These are phyloP conservation scores for Phalacrocorax carbo DNA, from an alignment of 2,113 vertebrate species.

Conservation along the genomic window DNA sequence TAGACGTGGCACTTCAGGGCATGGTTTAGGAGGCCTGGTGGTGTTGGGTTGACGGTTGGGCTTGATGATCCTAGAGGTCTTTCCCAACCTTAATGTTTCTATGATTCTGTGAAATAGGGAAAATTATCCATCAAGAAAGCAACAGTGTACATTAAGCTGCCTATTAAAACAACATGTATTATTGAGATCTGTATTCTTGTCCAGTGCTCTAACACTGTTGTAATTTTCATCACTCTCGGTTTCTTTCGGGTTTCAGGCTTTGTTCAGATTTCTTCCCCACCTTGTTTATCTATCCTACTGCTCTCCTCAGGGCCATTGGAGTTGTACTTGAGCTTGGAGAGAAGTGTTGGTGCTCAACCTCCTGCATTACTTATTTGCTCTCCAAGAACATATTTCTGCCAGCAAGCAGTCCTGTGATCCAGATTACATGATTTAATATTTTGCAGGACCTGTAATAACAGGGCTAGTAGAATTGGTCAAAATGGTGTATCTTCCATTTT, in stretches of 20 bases:
- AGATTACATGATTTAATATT: not conserved
- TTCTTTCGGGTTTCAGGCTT: not conserved
- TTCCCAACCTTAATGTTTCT: no score
- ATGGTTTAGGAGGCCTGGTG: no score
- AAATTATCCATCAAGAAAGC: not conserved
- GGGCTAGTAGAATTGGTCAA: not conserved
- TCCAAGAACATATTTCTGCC: not conserved
- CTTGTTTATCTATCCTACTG: not conserved
- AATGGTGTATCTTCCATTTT: not conserved
- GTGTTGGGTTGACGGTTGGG: no score
- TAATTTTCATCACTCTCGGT: not conserved
- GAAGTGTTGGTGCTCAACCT: not conserved
- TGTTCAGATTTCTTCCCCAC: not conserved
- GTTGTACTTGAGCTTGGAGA: not conserved
- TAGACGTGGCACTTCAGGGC: no score
- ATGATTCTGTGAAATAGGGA: no score
- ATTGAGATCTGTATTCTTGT: not conserved
- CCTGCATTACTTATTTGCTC: not conserved
- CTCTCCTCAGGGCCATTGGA: not conserved
- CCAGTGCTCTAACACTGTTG: not conserved
- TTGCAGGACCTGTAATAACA: not conserved
- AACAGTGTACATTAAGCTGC: fast-evolving
- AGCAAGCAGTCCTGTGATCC: not conserved
- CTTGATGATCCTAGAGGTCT: no score
- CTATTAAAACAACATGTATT: not conserved